phyloP scores from a whole-genome alignment of 2,888 invertebrate genomes.

The Caenorhabditis imperialis region DNA sequence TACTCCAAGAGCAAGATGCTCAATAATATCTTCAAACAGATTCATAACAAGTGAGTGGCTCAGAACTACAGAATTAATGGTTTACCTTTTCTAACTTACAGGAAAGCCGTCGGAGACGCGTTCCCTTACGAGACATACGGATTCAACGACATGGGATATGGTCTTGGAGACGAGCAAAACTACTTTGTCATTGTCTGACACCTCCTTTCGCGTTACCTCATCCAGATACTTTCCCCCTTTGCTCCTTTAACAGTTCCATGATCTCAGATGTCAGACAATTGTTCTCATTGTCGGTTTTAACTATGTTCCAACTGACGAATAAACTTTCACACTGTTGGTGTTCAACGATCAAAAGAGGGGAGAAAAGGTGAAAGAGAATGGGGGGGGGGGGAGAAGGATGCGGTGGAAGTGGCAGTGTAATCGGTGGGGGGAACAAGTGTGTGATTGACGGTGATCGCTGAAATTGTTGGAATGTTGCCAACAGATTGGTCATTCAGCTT shows the following conservation, averaged over 20 bases:
- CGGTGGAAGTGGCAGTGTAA: slow-evolving; percentile 10
- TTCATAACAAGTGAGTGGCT: slow-evolving; percentile 63
- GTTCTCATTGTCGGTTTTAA: slow-evolving; percentile 24
- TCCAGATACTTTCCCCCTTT: background rate
- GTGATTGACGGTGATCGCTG: slow-evolving; percentile 30
- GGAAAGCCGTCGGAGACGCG: slow-evolving; percentile 51
- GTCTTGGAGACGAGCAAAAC: slow-evolving; percentile 53
- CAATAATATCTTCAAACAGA: slow-evolving; percentile 61
- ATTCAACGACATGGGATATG: slow-evolving; percentile 48
- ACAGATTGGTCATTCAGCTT: slow-evolving; percentile 28
- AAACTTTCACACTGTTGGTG: slow-evolving; percentile 42
- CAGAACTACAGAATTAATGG: background rate
- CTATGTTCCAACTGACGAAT: slow-evolving; percentile 42
- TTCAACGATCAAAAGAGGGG: slow-evolving; percentile 30
- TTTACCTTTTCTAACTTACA: slow-evolving; percentile 27
- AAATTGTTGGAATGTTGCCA: slow-evolving; percentile 30
- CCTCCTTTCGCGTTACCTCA: slow-evolving; percentile 3
- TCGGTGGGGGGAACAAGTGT: slow-evolving; percentile 44
- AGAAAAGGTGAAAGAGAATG: slow-evolving; percentile 10
- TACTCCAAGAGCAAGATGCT: slow-evolving; percentile 56
- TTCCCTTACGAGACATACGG: slow-evolving; percentile 52
- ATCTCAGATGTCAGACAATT: slow-evolving; percentile 6
- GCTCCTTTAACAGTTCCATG: slow-evolving; percentile 9
- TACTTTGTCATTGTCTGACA: slow-evolving; percentile 56
- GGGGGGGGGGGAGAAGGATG: slow-evolving; percentile 15